Evolutionary conservation across 2,888 invertebrate species (phyloP).

Genomic region (Taenaris catops): DNA sequence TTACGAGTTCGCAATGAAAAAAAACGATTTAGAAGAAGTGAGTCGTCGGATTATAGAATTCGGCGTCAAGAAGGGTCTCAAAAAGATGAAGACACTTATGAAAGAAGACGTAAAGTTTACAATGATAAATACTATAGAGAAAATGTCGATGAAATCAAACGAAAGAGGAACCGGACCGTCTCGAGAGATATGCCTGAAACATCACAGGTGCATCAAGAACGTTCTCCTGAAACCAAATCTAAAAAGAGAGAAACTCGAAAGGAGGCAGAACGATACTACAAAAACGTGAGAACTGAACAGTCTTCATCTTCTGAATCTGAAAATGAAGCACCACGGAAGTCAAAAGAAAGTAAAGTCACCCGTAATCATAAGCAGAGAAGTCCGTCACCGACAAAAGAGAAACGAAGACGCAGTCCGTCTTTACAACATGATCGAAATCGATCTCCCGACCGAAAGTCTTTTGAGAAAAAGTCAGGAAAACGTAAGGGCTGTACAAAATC

Average conservation of each 20-base stretch:
- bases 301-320: slow-evolving; percentile 53
- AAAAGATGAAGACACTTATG: slow-evolving; percentile 39
- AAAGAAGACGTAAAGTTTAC: slow-evolving; percentile 33
- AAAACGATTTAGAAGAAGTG: slow-evolving; percentile 37
- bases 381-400: slow-evolving; percentile 34
- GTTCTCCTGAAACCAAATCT: slow-evolving; percentile 29
- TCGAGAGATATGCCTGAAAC: slow-evolving; percentile 43
- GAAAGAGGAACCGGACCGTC: slow-evolving; percentile 41
- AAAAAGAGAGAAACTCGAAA: slow-evolving; percentile 14
- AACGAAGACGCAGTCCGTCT: slow-evolving; percentile 42
- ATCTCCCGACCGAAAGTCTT: slow-evolving; percentile 30
- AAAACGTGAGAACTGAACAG: slow-evolving; percentile 37
- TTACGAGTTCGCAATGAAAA: slow-evolving; percentile 29
- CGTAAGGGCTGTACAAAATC: slow-evolving; percentile 36
- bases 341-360: slow-evolving; percentile 34
- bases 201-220: slow-evolving; percentile 44
- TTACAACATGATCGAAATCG: slow-evolving; percentile 32
- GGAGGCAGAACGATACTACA: slow-evolving; percentile 43
- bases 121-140: slow-evolving; percentile 25
- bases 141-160: slow-evolving; percentile 32
- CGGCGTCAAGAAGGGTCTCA: slow-evolving; percentile 32
- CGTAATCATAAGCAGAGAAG: slow-evolving; percentile 40
- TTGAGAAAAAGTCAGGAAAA: slow-evolving; percentile 40
- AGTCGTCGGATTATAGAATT: slow-evolving; percentile 38
- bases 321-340: slow-evolving; percentile 38